Base-by-base conservation (phyloP, 2,113 vertebrate genomes). In the Aldabrachelys gigantea region DNA sequence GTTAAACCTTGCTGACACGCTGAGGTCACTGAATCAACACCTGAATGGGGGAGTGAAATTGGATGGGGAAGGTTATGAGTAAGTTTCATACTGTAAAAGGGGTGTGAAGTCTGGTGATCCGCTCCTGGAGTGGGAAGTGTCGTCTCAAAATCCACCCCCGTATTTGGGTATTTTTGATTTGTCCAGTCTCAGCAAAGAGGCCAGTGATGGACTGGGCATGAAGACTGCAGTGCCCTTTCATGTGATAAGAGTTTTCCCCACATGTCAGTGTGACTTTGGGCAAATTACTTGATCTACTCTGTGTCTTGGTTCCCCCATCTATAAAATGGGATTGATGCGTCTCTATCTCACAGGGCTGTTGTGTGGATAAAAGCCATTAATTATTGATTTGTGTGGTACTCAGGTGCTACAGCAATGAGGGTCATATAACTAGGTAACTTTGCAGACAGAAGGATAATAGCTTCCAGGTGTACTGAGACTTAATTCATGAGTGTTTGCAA, bases 201-300 rank as follows among this genome's bases (percentile, higher is more conserved):
- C 27, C 57, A 59, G 57, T 1, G 11, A 29, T 59, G 11, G 22
- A 27, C 27, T 57, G 10, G 12, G 11, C 9, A 59, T 14, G 57
- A 21, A 75, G 31, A 29, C 47, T 89, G 17, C 16, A 0, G 0
- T 29, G 83, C 52, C 22, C 22, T 93, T 59, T 56, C n/a, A 59
- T 12, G 25, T 59, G 29, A 14, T 27, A 59, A 29, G 57, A 59
- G 57, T 13, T 65, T 35, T 50, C 79, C 53, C 62, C 1, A 1
- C 12, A 5, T 5, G 3, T 47, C 24, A 75, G 1, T 56, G 5
- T 27, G 90, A 88, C 31, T 19, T 44, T 11, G 82, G 87, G 54
- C 69, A 65, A 83, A 85, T 47, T 31, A 62, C 59, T 62, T 62
- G 5, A 31, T 7, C 59, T 35, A 31, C 13, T 31, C 13, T 47